Conservation (phyloP, 2,797 vertebrate genomes). For the Echiichthys vipera region DNA sequence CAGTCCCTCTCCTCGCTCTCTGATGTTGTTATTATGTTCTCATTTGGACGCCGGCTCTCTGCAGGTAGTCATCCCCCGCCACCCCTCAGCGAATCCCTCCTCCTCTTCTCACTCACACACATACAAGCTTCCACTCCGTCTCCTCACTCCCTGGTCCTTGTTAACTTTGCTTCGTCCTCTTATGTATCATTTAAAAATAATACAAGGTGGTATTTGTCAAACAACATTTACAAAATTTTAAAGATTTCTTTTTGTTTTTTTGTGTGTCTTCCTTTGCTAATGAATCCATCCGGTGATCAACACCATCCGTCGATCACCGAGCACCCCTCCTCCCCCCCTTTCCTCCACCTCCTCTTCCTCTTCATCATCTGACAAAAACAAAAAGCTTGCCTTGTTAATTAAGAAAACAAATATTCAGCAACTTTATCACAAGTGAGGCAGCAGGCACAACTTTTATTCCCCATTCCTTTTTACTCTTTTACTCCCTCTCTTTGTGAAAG, state of each 20-base stretch:
- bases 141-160: slow-evolving; percentile 5
- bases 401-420: slow-evolving; percentile 79
- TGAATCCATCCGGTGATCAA: slow-evolving; percentile 69
- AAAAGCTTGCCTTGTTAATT: slow-evolving; percentile 71
- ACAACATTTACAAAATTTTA: neutral
- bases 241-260: neutral
- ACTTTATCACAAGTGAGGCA: slow-evolving; percentile 71
- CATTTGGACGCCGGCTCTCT: slow-evolving; percentile 81
- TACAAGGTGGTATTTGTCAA: neutral
- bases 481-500: slow-evolving; percentile 6
- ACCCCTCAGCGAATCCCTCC: slow-evolving; percentile 30
- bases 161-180: slow-evolving; percentile 7
- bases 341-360: slow-evolving; percentile 28
- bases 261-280: slow-evolving; percentile 50
- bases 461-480: neutral
- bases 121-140: neutral
- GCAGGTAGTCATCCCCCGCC: slow-evolving; percentile 78
- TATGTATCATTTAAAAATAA: neutral
- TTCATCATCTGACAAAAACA: slow-evolving; percentile 72
- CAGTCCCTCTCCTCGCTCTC: slow-evolving; percentile 71
- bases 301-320: slow-evolving; percentile 36
- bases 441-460: slow-evolving; percentile 32
- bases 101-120: slow-evolving; percentile 28
- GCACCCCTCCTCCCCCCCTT: neutral
- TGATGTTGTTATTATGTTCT: slow-evolving; percentile 85